Conservation (phyloP, 2,888 invertebrate genomes). For the Tillus elongatus region DNA sequence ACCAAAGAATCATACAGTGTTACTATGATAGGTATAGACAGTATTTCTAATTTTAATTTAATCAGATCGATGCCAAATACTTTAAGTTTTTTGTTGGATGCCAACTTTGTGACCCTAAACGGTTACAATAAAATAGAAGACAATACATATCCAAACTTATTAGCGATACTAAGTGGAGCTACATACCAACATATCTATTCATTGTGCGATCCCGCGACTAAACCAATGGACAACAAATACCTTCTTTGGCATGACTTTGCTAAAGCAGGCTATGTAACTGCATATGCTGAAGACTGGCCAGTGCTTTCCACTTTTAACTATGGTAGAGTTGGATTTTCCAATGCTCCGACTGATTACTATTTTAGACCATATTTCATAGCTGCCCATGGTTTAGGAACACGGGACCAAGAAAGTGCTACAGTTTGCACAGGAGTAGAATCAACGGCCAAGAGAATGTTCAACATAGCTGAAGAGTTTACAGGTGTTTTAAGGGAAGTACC, state of each 20-base stretch:
- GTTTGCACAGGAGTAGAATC: constrained; percentile 48
- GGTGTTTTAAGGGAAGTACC: constrained; percentile 49
- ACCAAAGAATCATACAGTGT: no score
- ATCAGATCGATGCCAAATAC: constrained; percentile 1
- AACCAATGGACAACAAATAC: constrained; percentile 56
- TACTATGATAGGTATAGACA: neutral
- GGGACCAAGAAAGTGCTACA: constrained; percentile 41
- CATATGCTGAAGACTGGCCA: constrained; percentile 64
- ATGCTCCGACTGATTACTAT: constrained; percentile 72
- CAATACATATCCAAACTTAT: constrained; percentile 78
- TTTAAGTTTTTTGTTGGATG: neutral
- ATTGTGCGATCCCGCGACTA: constrained; percentile 42
- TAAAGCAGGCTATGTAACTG: constrained; percentile 59
- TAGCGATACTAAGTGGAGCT: constrained; percentile 65
- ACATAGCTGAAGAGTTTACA: constrained; percentile 57
- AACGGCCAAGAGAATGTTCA: constrained; percentile 56
- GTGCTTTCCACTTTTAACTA: constrained; percentile 62
- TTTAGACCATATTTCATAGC: constrained; percentile 60
- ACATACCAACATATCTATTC: constrained; percentile 37
- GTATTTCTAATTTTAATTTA: neutral
- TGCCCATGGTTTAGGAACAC: constrained; percentile 47
- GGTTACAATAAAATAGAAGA: constrained; percentile 57
- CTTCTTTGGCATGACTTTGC: constrained; percentile 68
- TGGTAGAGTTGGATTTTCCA: constrained; percentile 54
- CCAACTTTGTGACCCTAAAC: constrained; percentile 11